phyloP scores from a whole-genome alignment of 2,797 vertebrate genomes.

The Mormyrus hasselquistii region DNA sequence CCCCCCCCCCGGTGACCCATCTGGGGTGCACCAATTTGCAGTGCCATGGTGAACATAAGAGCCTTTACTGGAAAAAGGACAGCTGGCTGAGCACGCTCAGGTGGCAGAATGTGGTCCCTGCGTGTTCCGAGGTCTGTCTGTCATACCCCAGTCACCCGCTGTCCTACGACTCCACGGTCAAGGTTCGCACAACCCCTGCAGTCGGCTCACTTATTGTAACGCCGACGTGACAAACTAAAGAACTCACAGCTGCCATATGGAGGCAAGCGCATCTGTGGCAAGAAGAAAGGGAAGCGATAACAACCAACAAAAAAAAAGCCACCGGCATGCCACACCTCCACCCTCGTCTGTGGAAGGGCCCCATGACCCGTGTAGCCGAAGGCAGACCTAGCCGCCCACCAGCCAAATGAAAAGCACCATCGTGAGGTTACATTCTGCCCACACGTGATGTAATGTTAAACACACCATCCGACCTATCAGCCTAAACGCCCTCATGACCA shows the following conservation, averaged over 20 bases:
- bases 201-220: background rate
- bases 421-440: background rate
- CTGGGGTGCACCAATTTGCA: background rate
- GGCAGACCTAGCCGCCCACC: background rate
- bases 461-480: background rate
- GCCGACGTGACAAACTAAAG: background rate
- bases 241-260: background rate
- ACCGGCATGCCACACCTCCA: background rate
- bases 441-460: background rate
- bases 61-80: background rate
- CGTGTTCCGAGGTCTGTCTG: background rate
- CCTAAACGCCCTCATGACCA: background rate
- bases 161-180: background rate
- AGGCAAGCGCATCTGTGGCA: background rate
- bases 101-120: background rate
- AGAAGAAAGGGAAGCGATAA: background rate
- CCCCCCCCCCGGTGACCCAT: background rate
- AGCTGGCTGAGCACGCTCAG: background rate
- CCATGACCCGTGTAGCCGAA: background rate
- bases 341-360: background rate
- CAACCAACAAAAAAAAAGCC: background rate
- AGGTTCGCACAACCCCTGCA: background rate
- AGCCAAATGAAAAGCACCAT: background rate
- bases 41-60: background rate
- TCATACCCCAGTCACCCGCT: background rate